A percentile compares a stretch with the other conserved stretches of the same genome.
These are phyloP conservation scores for Tachina fera DNA, from an alignment of 2,888 invertebrate species.

Conservation along the genomic window DNA sequence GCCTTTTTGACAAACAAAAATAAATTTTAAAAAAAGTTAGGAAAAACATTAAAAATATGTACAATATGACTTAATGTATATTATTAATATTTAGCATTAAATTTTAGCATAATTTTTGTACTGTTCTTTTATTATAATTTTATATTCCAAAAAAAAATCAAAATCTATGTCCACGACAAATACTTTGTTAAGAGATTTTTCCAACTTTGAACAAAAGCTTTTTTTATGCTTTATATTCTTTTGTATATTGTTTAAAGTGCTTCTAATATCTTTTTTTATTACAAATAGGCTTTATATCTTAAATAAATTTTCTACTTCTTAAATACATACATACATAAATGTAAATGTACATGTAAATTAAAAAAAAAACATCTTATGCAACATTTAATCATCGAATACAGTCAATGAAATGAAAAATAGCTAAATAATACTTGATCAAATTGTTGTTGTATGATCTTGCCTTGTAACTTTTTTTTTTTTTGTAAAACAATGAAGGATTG, in stretches of 20 bases:
- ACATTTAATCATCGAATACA: conserved; percentile 63
- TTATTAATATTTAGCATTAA: conserved; percentile 58
- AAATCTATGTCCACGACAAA: background rate
- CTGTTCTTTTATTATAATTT: conserved; percentile 26
- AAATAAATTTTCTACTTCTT: background rate
- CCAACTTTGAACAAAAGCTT: background rate
- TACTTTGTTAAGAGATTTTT: background rate
- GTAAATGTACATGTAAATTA: too few species aligned
- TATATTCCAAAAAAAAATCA: conserved; percentile 3
- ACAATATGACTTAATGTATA: conserved; percentile 5
- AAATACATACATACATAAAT: background rate
- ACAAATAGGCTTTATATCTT: background rate
- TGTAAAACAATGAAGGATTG: conserved; percentile 26
- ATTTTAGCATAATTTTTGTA: conserved; percentile 61
- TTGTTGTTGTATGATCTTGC: conserved; percentile 65
- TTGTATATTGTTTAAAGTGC: conserved; percentile 28
- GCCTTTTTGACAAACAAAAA: conserved; percentile 60
- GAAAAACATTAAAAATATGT: conserved; percentile 16
- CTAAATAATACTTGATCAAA: conserved; percentile 53
- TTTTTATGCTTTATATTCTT: background rate
- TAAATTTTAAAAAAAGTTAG: conserved; percentile 4
- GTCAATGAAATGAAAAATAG: conserved; percentile 31
- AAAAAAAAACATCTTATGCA: conserved; percentile 40
- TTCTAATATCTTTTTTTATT: background rate
- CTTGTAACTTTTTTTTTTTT: conserved; percentile 59